Percentiles rank a stretch among this genome's conserved stretches.
phyloP scores from a whole-genome alignment of 2,113 vertebrate genomes.

The human region GRCh38 chr22:37547501-37548000 shows the following conservation, averaged over 20 bases:
- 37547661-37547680: not conserved
- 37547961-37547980: too few species aligned
- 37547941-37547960: too few species aligned
- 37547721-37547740: not conserved
- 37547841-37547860: too few species aligned
- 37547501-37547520: not conserved
- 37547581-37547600: not conserved
- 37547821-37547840: too few species aligned
- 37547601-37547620: fast-evolving
- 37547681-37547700: not conserved
- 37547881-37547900: too few species aligned
- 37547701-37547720: not conserved
- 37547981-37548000: too few species aligned
- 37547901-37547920: too few species aligned
- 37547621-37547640: not conserved
- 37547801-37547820: not conserved
- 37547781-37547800: fast-evolving
- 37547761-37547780: not conserved
- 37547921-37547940: too few species aligned
- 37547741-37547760: not conserved
- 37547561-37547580: not conserved
- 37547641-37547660: too few species aligned
- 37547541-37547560: not conserved
- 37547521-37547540: not conserved
- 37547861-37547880: too few species aligned